phyloP scores from a whole-genome alignment of 2,797 vertebrate species.

The Balearica regulorum region DNA sequence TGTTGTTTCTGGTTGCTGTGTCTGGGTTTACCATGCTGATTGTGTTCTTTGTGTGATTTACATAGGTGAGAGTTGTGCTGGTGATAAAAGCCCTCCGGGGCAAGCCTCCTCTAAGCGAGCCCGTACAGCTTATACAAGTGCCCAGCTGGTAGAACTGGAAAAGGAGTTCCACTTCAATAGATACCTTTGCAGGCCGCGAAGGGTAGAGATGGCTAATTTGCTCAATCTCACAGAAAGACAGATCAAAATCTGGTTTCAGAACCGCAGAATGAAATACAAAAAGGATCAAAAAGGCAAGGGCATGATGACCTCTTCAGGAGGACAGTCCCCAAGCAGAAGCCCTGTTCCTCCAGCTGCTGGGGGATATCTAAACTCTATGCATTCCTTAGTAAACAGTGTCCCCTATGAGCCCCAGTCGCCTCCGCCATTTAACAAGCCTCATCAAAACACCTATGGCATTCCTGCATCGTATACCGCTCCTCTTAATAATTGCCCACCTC shows the following conservation, averaged over 20 bases:
- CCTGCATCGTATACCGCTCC: constrained; percentile 87
- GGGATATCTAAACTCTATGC: constrained; percentile 95
- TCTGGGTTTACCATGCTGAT: constrained; percentile 30
- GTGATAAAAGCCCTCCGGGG: constrained; percentile 94
- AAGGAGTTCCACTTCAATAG: constrained; percentile 99
- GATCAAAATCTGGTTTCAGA: constrained; percentile 99
- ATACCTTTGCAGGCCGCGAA: constrained; percentile 94
- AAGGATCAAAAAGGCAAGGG: constrained; percentile 97
- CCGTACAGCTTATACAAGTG: constrained; percentile 96
- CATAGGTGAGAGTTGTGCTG: constrained; percentile 94
- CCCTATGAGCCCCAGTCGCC: constrained; percentile 93
- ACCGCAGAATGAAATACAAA: constrained; percentile 99
- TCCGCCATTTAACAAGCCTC: constrained; percentile 90
- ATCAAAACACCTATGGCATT: constrained; percentile 90
- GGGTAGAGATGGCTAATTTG: constrained; percentile 97
- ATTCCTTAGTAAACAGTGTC: constrained; percentile 95
- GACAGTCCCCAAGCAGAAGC: constrained; percentile 93
- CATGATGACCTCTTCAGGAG: constrained; percentile 95
- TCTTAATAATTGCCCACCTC: constrained; percentile 89
- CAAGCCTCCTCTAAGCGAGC: constrained; percentile 94
- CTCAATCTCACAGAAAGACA: constrained; percentile 98
- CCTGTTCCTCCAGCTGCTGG: constrained; percentile 81
- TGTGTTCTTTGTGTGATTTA: constrained; percentile 77
- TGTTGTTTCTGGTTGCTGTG: not conserved
- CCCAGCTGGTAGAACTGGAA: constrained; percentile 98